Conservation (phyloP, 2,113 vertebrate genomes). For the Ondatra zibethicus region DNA sequence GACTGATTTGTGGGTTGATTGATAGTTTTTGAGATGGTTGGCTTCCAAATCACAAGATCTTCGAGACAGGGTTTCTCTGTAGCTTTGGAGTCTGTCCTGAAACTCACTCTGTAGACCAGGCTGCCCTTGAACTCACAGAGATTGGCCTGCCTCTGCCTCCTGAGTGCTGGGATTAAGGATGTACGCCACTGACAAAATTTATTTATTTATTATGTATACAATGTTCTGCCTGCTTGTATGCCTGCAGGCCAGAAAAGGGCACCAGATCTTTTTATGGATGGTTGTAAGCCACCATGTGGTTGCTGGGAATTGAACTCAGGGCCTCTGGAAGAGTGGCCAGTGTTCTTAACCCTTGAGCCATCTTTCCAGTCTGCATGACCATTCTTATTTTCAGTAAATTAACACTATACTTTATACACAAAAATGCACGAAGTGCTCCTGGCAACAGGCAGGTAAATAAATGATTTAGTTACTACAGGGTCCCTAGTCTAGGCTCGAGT, state of each 20-base stretch:
- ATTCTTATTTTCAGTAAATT: background rate
- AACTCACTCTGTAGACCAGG: too few species aligned
- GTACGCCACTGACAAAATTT: background rate
- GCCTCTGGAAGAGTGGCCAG: too few species aligned
- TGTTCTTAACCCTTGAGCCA: too few species aligned
- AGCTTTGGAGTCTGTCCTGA: too few species aligned
- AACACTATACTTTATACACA: background rate
- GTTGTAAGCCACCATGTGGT: too few species aligned
- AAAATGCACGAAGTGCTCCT: background rate
- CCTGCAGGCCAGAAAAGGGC: too few species aligned
- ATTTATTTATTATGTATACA: too few species aligned
- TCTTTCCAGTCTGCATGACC: background rate
- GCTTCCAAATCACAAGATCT: background rate
- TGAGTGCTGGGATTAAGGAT: background rate
- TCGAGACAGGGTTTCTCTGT: too few species aligned
- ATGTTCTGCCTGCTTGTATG: too few species aligned
- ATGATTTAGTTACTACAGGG: background rate
- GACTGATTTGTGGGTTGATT: background rate
- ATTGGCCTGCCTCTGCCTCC: background rate
- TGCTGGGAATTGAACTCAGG: too few species aligned
- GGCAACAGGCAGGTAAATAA: conserved; percentile 9
- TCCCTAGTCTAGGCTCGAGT: background rate
- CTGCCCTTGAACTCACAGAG: background rate
- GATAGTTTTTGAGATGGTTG: background rate
- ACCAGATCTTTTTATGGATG: too few species aligned